Base-by-base conservation (phyloP, 2,797 vertebrate species). In the Echeneis naucrates region DNA sequence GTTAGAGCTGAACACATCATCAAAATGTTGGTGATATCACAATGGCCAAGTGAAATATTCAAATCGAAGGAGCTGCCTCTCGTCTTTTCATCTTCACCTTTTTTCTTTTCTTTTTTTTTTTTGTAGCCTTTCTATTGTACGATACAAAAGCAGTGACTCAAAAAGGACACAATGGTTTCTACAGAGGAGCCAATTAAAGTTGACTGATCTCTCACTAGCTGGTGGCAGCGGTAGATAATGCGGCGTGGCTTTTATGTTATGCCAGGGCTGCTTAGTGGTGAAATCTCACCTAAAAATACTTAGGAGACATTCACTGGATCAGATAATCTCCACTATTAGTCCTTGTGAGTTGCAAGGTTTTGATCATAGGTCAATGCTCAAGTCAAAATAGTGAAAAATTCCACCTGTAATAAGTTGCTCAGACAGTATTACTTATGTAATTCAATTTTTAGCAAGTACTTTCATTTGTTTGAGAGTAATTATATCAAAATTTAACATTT, bases 181-280 rank as follows among this genome's bases (percentile, higher is more conserved):
- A 65, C 45, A 45, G 59, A 83, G 63, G 48, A 72, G 77, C 64
- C 70, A 75, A 66, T 75, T 75, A 72, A 54, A 42, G 44, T 14
- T 52, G 65, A 81, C 55, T 53, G 65, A 72, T 73, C 57, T 75
- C 52, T 45, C 16, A 14, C 56, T 40, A 4, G n/a, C 40, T 17
- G 14, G 63, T 58, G 37, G 50, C 56, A 63, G 44, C 65, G 66
- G 30, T 57, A 48, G 37, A 71, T 33, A 62, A 75, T 58, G 55
- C 4, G 5, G 56, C 56, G 47, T 23, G 52, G 47, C 69, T 75
- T 64, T 79, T 57, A 55, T 73, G 69, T 27, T 30, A 6, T 30
- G 30, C 3, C 30, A 30, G 17, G 35, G 35, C 51, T 38, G 30
- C 47, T 47, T 75, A 66, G 77, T 66, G 70, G 60, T 47, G 11